Conservation (phyloP, 1,140 invertebrate genomes). For the Macrobrachium nipponense region DNA sequence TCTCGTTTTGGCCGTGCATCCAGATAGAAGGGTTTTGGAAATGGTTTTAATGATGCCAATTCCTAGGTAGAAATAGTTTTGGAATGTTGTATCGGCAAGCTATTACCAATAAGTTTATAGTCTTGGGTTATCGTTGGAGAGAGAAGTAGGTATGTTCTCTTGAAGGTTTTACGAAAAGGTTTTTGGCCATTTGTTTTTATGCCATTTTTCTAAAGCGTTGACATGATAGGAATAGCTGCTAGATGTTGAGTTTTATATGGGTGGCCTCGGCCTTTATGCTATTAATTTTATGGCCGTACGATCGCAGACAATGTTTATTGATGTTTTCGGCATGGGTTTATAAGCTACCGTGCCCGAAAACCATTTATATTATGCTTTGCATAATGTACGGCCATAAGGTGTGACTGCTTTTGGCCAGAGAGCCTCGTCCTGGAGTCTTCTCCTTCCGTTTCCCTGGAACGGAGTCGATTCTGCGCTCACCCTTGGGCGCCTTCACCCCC, state of each 20-base stretch:
- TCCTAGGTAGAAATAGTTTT: slow-evolving; percentile 52
- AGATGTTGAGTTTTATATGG: neutral
- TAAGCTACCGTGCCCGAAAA: too few species aligned
- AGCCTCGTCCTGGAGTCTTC: too few species aligned
- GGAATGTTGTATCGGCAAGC: slow-evolving; percentile 57
- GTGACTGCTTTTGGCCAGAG: too few species aligned
- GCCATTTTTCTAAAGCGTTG: slow-evolving; percentile 26
- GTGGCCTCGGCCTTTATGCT: neutral
- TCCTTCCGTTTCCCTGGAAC: too few species aligned
- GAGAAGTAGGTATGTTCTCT: slow-evolving; percentile 34
- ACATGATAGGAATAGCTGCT: slow-evolving; percentile 15
- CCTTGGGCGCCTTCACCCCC: too few species aligned
- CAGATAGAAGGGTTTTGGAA: slow-evolving; percentile 57
- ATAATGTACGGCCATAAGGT: too few species aligned
- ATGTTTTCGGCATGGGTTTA: too few species aligned
- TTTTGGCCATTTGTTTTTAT: slow-evolving; percentile 1
- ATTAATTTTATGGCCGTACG: too few species aligned
- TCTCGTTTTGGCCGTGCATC: slow-evolving; percentile 56
- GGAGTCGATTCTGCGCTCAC: too few species aligned
- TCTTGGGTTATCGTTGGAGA: slow-evolving; percentile 45
- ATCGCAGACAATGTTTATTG: too few species aligned
- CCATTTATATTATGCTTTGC: too few species aligned
- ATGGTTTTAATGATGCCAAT: slow-evolving; percentile 58
- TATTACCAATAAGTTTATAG: slow-evolving; percentile 58
- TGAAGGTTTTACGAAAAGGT: too few species aligned